Evolutionary conservation across 37 sponge, comb jelly and placozoan genomes (phyloP).

Genomic region (Theonella swinhoei): DNA sequence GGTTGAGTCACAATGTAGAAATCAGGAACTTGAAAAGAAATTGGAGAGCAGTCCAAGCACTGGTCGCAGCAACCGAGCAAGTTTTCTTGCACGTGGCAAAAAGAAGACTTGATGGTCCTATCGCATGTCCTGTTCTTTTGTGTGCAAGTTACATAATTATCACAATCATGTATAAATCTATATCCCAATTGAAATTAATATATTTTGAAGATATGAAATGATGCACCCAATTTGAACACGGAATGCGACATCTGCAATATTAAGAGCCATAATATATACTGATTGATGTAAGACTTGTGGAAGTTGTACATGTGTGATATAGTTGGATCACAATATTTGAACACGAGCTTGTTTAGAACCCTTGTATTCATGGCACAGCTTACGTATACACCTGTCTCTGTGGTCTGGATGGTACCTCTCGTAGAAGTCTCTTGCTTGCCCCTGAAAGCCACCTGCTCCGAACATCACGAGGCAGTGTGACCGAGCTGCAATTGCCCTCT

Average conservation of each 20-base stretch:
- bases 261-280: too few relatives aligned
- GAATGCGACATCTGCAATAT: too few relatives aligned
- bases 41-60: slow-evolving; percentile 12
- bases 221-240: too few relatives aligned
- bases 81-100: not conserved
- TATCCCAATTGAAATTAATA: too few relatives aligned
- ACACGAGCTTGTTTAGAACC: not conserved
- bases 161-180: too few relatives aligned
- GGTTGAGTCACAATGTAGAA: slow-evolving; percentile 83
- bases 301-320: too few relatives aligned
- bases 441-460: slow-evolving; percentile 46
- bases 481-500: slow-evolving; percentile 22
- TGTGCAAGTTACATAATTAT: too few relatives aligned
- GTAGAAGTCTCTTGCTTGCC: slow-evolving; percentile 27
- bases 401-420: slow-evolving; percentile 18
- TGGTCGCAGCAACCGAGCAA: not conserved
- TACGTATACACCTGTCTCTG: not conserved
- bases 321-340: not conserved
- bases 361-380: slow-evolving; percentile 7
- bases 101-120: slow-evolving; percentile 11
- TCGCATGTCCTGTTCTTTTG: too few relatives aligned
- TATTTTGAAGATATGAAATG: too few relatives aligned
- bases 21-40: slow-evolving; percentile 80
- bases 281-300: too few relatives aligned
- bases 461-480: slow-evolving; percentile 25